Conservation (phyloP, 2,113 vertebrate species). For the Maylandia zebra region DNA sequence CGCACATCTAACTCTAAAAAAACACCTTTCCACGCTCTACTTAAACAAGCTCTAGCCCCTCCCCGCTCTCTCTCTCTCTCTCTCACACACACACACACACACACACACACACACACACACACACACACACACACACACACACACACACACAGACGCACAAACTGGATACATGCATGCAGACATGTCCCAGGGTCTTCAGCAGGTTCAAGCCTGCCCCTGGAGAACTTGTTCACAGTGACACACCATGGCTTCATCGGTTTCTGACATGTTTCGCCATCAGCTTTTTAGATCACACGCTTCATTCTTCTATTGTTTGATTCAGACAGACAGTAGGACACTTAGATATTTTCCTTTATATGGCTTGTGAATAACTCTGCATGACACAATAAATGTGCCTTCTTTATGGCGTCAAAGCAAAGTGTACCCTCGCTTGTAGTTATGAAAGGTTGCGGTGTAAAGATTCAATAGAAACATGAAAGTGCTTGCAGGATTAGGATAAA, state of each 20-base stretch:
- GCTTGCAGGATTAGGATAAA: slow-evolving; percentile 27
- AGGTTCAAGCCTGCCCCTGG: slow-evolving; percentile 53
- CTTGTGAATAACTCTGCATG: slow-evolving; percentile 42
- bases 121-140: not conserved
- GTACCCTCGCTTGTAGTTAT: slow-evolving; percentile 12
- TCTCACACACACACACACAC: not conserved
- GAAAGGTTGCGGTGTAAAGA: slow-evolving; percentile 17
- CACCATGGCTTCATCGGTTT: slow-evolving; percentile 35
- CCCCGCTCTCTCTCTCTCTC: not conserved
- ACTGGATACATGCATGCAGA: not conserved
- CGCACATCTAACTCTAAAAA: slow-evolving; percentile 7
- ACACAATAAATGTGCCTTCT: slow-evolving; percentile 31
- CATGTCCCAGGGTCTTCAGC: slow-evolving; percentile 31
- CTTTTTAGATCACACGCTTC: slow-evolving; percentile 33
- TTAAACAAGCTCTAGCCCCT: not conserved
- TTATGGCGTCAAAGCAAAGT: slow-evolving; percentile 37
- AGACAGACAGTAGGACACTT: slow-evolving; percentile 46
- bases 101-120: not conserved
- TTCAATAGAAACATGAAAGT: slow-evolving; percentile 45
- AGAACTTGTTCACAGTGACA: slow-evolving; percentile 57
- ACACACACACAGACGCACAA: slow-evolving; percentile 1
- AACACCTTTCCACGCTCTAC: not conserved
- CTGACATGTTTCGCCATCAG: slow-evolving; percentile 47
- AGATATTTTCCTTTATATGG: slow-evolving; percentile 46
- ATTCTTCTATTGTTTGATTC: slow-evolving; percentile 40